phyloP scores from a whole-genome alignment of 53 echinoderm and acorn worm genomes.

The Zoroaster sp. region DNA sequence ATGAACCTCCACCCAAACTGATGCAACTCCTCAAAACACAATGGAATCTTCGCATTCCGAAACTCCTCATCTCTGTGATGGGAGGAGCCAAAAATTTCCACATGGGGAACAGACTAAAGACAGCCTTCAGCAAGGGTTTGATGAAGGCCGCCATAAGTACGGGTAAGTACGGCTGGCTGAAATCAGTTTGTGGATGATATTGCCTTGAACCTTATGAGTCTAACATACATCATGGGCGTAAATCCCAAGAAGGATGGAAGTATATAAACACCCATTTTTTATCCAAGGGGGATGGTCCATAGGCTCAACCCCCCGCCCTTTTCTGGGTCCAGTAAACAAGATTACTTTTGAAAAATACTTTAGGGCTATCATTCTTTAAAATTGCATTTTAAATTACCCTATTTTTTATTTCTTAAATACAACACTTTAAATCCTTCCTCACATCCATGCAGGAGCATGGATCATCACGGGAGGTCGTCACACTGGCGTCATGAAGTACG shows the following conservation, averaged over 20 bases:
- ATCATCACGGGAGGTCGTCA: conserved; percentile 95
- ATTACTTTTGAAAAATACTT: neutral
- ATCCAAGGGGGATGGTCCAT: too few species aligned
- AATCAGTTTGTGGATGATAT: too few species aligned
- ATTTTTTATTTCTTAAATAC: too few species aligned
- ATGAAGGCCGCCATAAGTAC: conserved; percentile 94
- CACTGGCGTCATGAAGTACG: conserved; percentile 98
- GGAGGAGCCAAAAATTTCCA: conserved; percentile 91
- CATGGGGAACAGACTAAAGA: conserved; percentile 82
- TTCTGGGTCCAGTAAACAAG: neutral
- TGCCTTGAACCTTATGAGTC: too few species aligned
- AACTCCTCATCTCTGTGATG: conserved; percentile 96
- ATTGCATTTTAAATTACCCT: too few species aligned
- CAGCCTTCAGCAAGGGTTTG: conserved; percentile 95
- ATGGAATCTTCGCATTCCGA: conserved; percentile 94
- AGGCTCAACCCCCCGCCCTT: too few species aligned
- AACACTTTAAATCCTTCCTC: too few species aligned
- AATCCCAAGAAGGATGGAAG: too few species aligned
- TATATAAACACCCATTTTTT: too few species aligned
- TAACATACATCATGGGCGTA: too few species aligned
- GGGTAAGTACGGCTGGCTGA: conserved; percentile 38
- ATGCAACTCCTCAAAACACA: conserved; percentile 77
- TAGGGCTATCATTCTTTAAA: too few species aligned
- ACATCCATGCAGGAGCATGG: conserved; percentile 98
- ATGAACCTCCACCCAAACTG: conserved; percentile 58